Base-by-base conservation (phyloP, 2,888 invertebrate species). In the Ormyrus pomaceus region DNA sequence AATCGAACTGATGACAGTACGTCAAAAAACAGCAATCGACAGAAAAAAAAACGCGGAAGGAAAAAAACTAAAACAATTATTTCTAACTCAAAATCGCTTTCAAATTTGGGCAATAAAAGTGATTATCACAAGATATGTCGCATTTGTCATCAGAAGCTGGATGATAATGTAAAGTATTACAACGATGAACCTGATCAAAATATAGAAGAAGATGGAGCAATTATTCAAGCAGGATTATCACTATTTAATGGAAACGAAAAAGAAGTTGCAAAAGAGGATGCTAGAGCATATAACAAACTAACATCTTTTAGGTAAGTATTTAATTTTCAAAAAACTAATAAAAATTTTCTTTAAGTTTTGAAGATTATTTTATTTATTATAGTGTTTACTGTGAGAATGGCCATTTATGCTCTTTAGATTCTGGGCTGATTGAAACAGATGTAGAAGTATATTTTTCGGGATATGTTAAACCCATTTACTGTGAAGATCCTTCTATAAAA, bases 311-410 rank as follows among this genome's bases (percentile, higher is more conserved):
- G 79, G 89, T 78, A 69, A 89, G 66, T 8, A 56, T 34, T 7
- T 56, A 46, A 11, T 59, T 11, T n/a, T 70, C 50, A 34, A 19
- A 56, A 62, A 58, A 50, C 2, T 51, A 19, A 66, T 59, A 78
- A n/a, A 58, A 58, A n/a, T n/a, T 3, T 58, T 11, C 50, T 10
- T 56, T 5, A 53, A 11, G 53, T 59, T 75, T 19, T n/a, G 6
- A n/a, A 50, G 56, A 10, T 85, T 9, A 53, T 58, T 13, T 71
- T 50, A 50, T 45, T 34, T 34, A 34, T 34, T 83, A 55, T 87
- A 94, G 94, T 84, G 93, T 96, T 76, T 96, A 96, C 91, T 96
- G 96, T 90, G 93, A 94, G 87, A 93, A 94, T 86, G 95, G 95
- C 0, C 96, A 97, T 88, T 91, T 97, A 69, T 95, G 95, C 85